These are phyloP conservation scores for Bufo gargarizans DNA, from an alignment of 2,113 vertebrate species.

Conservation along the genomic window DNA sequence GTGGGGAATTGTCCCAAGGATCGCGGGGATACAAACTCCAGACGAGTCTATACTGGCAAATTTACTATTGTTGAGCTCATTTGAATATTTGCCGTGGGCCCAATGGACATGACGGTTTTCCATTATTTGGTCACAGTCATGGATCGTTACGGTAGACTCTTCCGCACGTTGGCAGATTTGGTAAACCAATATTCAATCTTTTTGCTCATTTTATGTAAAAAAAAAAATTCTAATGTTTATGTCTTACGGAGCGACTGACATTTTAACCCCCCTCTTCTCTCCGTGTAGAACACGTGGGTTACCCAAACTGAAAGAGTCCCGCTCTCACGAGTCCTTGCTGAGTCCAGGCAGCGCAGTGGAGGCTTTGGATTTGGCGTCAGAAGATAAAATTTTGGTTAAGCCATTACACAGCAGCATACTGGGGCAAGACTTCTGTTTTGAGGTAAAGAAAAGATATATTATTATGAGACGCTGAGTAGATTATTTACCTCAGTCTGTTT, in stretches of 20 bases:
- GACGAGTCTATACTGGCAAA: too few relatives aligned
- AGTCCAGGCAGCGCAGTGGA: slow-evolving; percentile 86
- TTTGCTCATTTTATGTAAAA: too few relatives aligned
- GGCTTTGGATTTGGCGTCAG: slow-evolving; percentile 86
- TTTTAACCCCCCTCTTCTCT: slow-evolving; percentile 5
- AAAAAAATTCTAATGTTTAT: neutral
- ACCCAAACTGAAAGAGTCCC: slow-evolving; percentile 89
- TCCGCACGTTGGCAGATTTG: too few relatives aligned
- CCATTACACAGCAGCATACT: slow-evolving; percentile 94
- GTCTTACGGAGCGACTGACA: neutral
- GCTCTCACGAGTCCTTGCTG: slow-evolving; percentile 90
- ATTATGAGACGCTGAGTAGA: neutral
- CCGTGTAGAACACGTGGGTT: slow-evolving; percentile 81
- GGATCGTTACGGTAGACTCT: neutral
- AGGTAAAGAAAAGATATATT: slow-evolving; percentile 74
- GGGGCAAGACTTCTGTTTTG: slow-evolving; percentile 96
- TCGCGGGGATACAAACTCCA: too few relatives aligned
- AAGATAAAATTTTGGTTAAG: slow-evolving; percentile 87
- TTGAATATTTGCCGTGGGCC: too few relatives aligned
- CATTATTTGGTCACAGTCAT: neutral
- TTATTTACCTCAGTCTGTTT: neutral
- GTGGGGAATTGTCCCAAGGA: too few relatives aligned
- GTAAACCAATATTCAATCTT: neutral
- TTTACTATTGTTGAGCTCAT: too few relatives aligned
- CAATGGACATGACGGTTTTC: too few relatives aligned